These are phyloP conservation scores for Diaperis boleti DNA, from an alignment of 2,888 invertebrate genomes.

Conservation along the genomic window DNA sequence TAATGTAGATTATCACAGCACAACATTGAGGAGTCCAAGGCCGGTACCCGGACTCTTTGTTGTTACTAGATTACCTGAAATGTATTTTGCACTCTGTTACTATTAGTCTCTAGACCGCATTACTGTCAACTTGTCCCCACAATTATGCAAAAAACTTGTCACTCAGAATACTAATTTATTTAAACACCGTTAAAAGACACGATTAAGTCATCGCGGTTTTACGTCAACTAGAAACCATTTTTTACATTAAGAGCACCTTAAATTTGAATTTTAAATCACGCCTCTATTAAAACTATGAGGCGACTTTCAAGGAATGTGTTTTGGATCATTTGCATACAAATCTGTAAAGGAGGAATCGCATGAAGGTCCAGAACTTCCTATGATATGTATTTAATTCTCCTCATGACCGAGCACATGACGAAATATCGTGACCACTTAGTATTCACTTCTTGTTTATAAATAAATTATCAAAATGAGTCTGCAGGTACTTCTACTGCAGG, in stretches of 20 bases:
- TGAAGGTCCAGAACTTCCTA: too few species aligned
- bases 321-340: background rate
- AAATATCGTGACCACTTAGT: conserved; percentile 8
- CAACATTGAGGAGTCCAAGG: conserved; percentile 31
- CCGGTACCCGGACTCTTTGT: too few species aligned
- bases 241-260: background rate
- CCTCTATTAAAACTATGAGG: background rate
- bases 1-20: conserved; percentile 29
- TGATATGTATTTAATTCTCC: background rate
- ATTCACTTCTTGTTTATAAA: conserved; percentile 8
- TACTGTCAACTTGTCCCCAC: background rate
- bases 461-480: conserved; percentile 12
- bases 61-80: too few species aligned
- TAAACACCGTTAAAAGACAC: background rate
- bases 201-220: conserved; percentile 1
- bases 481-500: conserved; percentile 12
- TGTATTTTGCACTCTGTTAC: background rate
- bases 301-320: background rate
- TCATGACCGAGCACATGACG: background rate
- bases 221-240: background rate
- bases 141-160: background rate
- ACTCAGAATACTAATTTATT: background rate
- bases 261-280: background rate
- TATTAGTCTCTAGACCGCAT: too few species aligned
- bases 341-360: too few species aligned